Base-by-base conservation (phyloP, 2,113 vertebrate genomes). In the Thunnus thynnus region DNA sequence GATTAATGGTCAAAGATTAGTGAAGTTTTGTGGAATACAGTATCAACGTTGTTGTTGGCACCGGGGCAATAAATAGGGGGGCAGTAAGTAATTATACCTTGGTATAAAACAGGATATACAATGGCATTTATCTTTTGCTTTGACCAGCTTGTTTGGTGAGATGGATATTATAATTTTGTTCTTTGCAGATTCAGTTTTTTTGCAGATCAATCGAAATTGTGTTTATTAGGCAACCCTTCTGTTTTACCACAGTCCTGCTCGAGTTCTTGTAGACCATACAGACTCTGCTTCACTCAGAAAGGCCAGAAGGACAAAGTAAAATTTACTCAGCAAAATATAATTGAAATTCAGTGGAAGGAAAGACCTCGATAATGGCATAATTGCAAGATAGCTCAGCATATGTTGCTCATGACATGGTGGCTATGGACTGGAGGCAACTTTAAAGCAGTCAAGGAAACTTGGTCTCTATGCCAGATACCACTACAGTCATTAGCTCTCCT, bases 371-470 rank as follows among this genome's bases (percentile, higher is more conserved):
- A 90, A 88, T 92, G 55, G 75, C 79, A 85, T 92, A 93, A 92
- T 92, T 93, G 86, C 82, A 86, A 78, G 81, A 92, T 89, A 75
- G 78, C 90, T 86, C 80, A 77, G 89, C 88, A 92, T 90, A 91
- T 94, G 92, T 86, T 90, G 76, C 85, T 88, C 81, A 85, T 90
- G 90, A 87, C 87, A 91, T 88, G 63, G 88, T 88, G 86, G 88
- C 88, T 89, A 63, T 79, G 90, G 84, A 89, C 88, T 83, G 84
- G 80, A 90, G 79, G 82, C 85, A 91, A 86, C 86, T 89, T 92
- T 74, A 94, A 94, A 92, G 90, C 77, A 91, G 83, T 82, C 70
- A 86, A 90, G 92, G 93, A 95, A 95, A 96, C 90, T 94, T 88
- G 89, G 89, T 88, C 87, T 60, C 75, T 36, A 62, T 87, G 90